These are phyloP conservation scores for Macrosoma leucophasiata DNA, from an alignment of 2,888 invertebrate species.

Conservation along the genomic window DNA sequence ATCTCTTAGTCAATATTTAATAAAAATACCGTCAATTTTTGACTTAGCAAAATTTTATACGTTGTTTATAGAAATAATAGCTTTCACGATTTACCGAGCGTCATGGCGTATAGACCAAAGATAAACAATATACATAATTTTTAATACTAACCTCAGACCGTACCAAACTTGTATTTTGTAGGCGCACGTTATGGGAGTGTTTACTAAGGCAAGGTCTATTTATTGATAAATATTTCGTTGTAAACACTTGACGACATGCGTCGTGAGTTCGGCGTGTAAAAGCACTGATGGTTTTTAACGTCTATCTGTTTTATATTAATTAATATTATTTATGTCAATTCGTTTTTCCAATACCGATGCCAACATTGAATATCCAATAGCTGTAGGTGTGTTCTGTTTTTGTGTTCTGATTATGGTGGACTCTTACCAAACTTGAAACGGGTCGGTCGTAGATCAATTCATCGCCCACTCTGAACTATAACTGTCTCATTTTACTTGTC, in stretches of 20 bases:
- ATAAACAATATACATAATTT: constrained; percentile 67
- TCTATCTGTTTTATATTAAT: constrained; percentile 1
- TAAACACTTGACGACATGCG: constrained; percentile 27
- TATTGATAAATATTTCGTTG: no score
- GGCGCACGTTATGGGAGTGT: constrained; percentile 45
- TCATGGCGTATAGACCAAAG: constrained; percentile 71
- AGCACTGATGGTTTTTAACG: constrained; percentile 2
- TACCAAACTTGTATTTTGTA: constrained; percentile 70
- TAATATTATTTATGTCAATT: neutral
- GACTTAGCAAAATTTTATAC: constrained; percentile 76
- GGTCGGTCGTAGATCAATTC: no score
- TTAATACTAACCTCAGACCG: constrained; percentile 71
- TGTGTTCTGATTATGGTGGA: no score
- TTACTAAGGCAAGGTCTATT: no score
- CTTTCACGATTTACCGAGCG: constrained; percentile 61
- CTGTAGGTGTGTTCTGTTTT: no score
- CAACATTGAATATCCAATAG: no score
- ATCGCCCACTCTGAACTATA: no score
- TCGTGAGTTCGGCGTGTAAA: constrained; percentile 4
- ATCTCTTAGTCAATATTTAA: constrained; percentile 73
- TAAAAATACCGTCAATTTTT: constrained; percentile 74
- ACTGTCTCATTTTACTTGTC: no score
- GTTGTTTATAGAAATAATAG: constrained; percentile 67
- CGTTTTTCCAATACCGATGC: no score
- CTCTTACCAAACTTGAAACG: no score